Conservation (phyloP, 1,140 invertebrate genomes). For the Odontomachus brunneus region DNA sequence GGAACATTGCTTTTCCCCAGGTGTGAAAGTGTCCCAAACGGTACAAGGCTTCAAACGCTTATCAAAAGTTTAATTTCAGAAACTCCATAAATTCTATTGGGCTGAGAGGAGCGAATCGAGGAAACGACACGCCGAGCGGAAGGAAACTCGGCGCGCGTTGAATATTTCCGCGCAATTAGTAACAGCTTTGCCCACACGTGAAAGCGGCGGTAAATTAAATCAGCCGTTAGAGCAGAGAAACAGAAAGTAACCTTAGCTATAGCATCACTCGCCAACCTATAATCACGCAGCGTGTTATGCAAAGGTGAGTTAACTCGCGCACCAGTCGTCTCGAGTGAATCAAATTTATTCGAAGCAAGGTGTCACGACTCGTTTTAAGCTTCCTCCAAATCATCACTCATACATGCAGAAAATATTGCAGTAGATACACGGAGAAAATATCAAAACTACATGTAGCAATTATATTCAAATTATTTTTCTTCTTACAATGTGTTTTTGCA, state of each 20-base stretch:
- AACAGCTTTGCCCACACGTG: conserved; percentile 69
- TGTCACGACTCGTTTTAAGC: background rate
- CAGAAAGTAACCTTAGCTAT: conserved; percentile 58
- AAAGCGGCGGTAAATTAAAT: conserved; percentile 76
- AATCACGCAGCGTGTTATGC: conserved; percentile 41
- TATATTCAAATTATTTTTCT: too few species aligned
- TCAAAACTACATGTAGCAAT: too few species aligned
- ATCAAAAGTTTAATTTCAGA: conserved; percentile 50
- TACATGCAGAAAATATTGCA: too few species aligned
- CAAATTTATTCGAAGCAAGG: background rate
- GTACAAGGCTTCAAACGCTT: conserved; percentile 70
- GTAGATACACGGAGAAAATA: too few species aligned
- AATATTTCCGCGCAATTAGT: conserved; percentile 73
- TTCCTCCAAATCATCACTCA: background rate
- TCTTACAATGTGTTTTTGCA: too few species aligned
- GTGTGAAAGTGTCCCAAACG: conserved; percentile 78
- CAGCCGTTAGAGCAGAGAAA: conserved; percentile 70
- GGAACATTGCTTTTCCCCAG: conserved; percentile 80
- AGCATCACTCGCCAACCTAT: conserved; percentile 25
- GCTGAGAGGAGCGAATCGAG: conserved; percentile 59
- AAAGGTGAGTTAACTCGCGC: conserved; percentile 48
- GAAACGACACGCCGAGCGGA: conserved; percentile 62
- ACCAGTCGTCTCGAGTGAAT: conserved; percentile 8
- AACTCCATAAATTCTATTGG: conserved; percentile 34
- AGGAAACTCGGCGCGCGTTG: conserved; percentile 61